These are phyloP conservation scores for Hyla sarda DNA, from an alignment of 2,113 vertebrate species.

Conservation along the genomic window DNA sequence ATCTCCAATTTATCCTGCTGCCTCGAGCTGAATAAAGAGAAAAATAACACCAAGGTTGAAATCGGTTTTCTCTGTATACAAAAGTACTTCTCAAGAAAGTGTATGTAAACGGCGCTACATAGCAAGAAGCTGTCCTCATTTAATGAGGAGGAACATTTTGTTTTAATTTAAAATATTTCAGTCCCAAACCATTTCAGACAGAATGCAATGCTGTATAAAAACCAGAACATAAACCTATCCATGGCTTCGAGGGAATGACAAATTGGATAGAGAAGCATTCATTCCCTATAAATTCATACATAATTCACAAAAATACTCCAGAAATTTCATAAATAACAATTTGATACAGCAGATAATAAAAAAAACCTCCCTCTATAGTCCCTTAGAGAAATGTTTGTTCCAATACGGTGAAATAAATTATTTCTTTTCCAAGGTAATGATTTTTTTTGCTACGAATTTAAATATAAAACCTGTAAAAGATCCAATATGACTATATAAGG, in stretches of 20 bases:
- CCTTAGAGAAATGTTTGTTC: neutral
- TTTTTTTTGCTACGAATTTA: constrained; percentile 11
- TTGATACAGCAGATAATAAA: constrained; percentile 9
- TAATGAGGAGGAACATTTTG: constrained; percentile 45
- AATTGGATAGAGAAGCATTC: constrained; percentile 43
- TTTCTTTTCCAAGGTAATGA: neutral
- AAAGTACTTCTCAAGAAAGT: neutral
- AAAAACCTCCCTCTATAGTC: neutral
- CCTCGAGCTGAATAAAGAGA: neutral
- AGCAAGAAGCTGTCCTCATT: neutral
- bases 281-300: constrained; percentile 36
- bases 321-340: constrained; percentile 37
- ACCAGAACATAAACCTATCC: constrained; percentile 17
- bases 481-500: neutral
- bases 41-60: neutral
- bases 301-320: constrained; percentile 26
- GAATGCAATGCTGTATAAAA: constrained; percentile 40
- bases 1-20: neutral
- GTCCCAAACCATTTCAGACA: constrained; percentile 33
- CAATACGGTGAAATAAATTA: constrained; percentile 20
- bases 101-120: neutral
- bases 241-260: constrained; percentile 45
- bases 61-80: neutral
- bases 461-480: constrained; percentile 14
- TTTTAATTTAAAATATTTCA: constrained; percentile 49